Base-by-base conservation (phyloP, 2,888 invertebrate genomes). In the Polyommatus icarus region DNA sequence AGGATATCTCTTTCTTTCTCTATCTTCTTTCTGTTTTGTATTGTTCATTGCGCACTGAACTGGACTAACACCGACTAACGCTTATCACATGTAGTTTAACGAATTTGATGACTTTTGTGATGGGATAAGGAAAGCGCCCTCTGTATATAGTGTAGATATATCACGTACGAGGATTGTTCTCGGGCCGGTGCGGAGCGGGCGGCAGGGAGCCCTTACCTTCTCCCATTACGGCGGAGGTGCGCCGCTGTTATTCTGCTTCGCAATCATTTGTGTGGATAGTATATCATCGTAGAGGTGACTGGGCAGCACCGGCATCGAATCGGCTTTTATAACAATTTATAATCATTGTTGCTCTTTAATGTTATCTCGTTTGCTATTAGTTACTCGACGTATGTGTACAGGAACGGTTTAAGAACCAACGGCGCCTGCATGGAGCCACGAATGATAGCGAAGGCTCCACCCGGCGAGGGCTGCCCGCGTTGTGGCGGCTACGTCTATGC, bases 401-500 rank as follows among this genome's bases (percentile, higher is more conserved):
- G 94, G 89, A 77, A 79, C 57, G 88, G 88, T 76, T 90, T 93
- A 81, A 92, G 94, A 84, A 94, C 92, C 81, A 95, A 95, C 84
- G 95, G 95, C 82, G 96, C 96, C 73, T 95, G 96, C 85, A 84
- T 96, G 91, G 96, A 96, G 89, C 92, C 97, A 59, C 96, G 96
- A 84, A 94, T 95, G 80, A 97, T 97, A 87, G 97, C 97, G 50
- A 97, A 96, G 91, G 97, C 98, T 76, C 97, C 97, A 67, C 97
- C 97, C 84, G 98, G 98, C 77, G 95, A 97, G 90, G 98, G 98
- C 80, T 98, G 98, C 87, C 98, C 98, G 50, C 95, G 98, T 85
- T 98, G 98, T 89, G 98, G 98, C 82, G 98, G 98, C 81, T 97
- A 92, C 88, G 98, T 98, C 78, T 98, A 98, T 91, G 97, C 97